Conservation (phyloP, 1,140 invertebrate species). For the Leptoteleia sp. region DNA sequence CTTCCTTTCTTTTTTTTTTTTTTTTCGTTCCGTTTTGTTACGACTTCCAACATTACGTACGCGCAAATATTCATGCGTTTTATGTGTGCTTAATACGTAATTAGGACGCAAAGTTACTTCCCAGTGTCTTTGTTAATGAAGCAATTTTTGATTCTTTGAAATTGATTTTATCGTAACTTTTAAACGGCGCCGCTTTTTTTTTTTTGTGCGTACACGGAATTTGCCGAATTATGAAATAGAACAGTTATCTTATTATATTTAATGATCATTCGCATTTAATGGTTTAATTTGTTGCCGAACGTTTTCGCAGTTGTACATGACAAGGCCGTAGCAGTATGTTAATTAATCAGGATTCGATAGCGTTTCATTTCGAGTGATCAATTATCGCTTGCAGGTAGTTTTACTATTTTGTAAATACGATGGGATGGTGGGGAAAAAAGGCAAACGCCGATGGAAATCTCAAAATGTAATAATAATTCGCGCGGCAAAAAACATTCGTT, state of each 20-base stretch:
- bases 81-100: conserved; percentile 19
- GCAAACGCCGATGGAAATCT: no score
- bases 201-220: no score
- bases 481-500: no score
- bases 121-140: conserved; percentile 23
- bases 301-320: background rate
- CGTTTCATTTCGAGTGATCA: background rate
- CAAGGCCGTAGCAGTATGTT: background rate
- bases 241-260: conserved; percentile 43
- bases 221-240: conserved; percentile 13
- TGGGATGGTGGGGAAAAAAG: no score
- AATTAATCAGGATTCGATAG: conserved; percentile 16
- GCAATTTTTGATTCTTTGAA: conserved; percentile 34
- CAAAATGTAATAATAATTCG: no score
- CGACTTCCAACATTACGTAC: no score
- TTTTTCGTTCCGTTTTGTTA: no score
- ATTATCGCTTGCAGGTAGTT: no score
- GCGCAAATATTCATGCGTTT: conserved; percentile 27
- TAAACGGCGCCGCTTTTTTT: no score
- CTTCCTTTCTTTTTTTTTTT: no score
- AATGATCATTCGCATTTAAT: conserved; percentile 24
- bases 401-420: no score
- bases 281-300: conserved; percentile 28
- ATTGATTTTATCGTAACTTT: conserved; percentile 26
- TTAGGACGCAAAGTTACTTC: conserved; percentile 22